phyloP scores from a whole-genome alignment of 2,113 vertebrate genomes.

The Brachypteracias leptosomus region DNA sequence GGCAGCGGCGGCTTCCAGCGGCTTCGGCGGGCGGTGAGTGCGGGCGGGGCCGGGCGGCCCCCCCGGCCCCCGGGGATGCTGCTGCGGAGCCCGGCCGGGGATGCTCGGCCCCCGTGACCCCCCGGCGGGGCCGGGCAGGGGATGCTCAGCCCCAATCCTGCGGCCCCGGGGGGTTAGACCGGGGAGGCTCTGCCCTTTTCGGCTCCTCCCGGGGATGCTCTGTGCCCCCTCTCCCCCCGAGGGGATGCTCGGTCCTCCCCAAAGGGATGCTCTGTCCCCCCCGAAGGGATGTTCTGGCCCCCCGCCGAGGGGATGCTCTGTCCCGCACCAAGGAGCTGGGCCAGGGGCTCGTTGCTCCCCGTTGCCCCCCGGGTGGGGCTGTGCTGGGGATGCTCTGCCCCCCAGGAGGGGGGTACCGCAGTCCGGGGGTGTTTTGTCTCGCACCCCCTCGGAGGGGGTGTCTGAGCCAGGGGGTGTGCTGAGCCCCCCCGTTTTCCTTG shows the following conservation, averaged over 20 bases:
- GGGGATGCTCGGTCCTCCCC: too few species aligned
- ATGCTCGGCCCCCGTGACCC: not conserved
- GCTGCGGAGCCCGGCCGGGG: not conserved
- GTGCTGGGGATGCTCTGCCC: not conserved
- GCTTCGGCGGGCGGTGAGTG: slow-evolving; percentile 43
- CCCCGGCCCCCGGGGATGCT: not conserved
- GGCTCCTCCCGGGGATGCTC: not conserved
- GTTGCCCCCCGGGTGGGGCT: not conserved
- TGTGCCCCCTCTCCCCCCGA: not conserved
- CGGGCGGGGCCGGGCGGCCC: not conserved
- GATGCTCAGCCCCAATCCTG: not conserved
- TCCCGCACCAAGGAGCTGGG: not conserved
- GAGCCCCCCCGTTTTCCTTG: not conserved
- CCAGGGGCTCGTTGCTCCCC: not conserved
- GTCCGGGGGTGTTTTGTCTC: not conserved
- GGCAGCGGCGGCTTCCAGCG: slow-evolving; percentile 34
- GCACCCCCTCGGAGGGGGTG: not conserved
- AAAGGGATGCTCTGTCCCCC: too few species aligned
- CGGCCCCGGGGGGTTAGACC: not conserved
- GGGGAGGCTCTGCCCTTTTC: not conserved
- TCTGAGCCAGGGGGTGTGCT: not conserved
- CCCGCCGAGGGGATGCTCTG: too few species aligned
- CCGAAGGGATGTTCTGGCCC: too few species aligned
- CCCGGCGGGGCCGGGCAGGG: not conserved
- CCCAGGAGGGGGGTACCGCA: not conserved